phyloP scores from a whole-genome alignment of 2,888 invertebrate species.

The Pterostichus niger region DNA sequence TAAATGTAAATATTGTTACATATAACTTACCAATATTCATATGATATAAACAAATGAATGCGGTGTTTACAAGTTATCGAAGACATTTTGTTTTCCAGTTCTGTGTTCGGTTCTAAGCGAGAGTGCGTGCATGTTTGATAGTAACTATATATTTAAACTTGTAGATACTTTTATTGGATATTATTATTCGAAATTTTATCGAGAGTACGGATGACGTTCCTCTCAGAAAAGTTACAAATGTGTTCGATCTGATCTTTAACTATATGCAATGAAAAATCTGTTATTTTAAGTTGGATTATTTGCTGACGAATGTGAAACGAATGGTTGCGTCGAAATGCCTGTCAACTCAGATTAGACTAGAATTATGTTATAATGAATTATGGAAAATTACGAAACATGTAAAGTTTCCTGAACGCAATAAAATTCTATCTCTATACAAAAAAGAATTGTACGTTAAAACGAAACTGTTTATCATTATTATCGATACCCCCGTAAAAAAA shows the following conservation, averaged over 20 bases:
- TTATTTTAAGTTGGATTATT: slow-evolving; percentile 73
- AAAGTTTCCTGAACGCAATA: slow-evolving; percentile 79
- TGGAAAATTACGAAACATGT: slow-evolving; percentile 77
- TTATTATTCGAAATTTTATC: slow-evolving; percentile 74
- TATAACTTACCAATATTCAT: slow-evolving; percentile 75
- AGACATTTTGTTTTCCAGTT: slow-evolving; percentile 68
- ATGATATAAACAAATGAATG: slow-evolving; percentile 72
- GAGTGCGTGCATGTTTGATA: slow-evolving; percentile 73
- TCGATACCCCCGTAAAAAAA: background rate
- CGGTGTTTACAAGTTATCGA: slow-evolving; percentile 70
- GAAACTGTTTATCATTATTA: slow-evolving; percentile 27
- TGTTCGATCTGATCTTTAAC: slow-evolving; percentile 65
- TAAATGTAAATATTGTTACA: slow-evolving; percentile 81
- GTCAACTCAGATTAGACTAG: slow-evolving; percentile 72
- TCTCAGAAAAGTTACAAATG: slow-evolving; percentile 71
- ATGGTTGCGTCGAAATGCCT: slow-evolving; percentile 69
- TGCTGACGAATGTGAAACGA: slow-evolving; percentile 71
- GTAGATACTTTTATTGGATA: slow-evolving; percentile 74
- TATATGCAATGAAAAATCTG: slow-evolving; percentile 68
- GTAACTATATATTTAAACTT: slow-evolving; percentile 72
- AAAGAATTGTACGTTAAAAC: slow-evolving; percentile 66
- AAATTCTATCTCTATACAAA: slow-evolving; percentile 76
- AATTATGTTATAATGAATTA: slow-evolving; percentile 75
- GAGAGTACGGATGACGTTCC: slow-evolving; percentile 78
- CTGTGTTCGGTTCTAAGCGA: slow-evolving; percentile 68